Percentiles rank a stretch among this genome's conserved stretches.
Conservation (phyloP, 2,888 invertebrate genomes). For the Ochropleura plecta region DNA sequence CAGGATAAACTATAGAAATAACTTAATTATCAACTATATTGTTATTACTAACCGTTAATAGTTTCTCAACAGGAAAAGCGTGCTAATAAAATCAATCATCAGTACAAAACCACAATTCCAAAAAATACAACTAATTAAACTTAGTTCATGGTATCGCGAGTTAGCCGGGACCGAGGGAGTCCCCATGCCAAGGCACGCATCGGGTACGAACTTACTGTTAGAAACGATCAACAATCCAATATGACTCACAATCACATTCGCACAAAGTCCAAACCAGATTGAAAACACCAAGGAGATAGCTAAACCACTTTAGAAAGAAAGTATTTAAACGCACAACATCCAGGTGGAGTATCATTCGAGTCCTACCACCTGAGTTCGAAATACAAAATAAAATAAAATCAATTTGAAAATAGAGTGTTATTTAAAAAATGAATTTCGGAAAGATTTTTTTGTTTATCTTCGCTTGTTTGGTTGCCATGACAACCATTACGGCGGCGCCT, state of each 20-base stretch:
- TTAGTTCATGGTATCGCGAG: conserved; percentile 15
- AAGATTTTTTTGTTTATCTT: conserved; percentile 66
- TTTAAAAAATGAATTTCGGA: conserved; percentile 73
- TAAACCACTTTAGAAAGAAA: conserved; percentile 49
- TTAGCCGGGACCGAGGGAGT: conserved; percentile 49
- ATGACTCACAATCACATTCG: conserved; percentile 11
- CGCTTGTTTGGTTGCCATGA: conserved; percentile 62
- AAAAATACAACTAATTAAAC: conserved; percentile 11
- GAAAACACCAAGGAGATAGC: conserved; percentile 23
- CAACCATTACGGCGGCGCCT: conserved; percentile 67
- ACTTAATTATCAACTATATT: background rate
- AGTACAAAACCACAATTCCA: conserved; percentile 9
- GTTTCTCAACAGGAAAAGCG: conserved; percentile 42
- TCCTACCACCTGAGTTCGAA: conserved; percentile 36
- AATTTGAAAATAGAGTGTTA: too few relatives aligned
- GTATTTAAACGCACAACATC: conserved; percentile 50
- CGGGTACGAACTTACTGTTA: conserved; percentile 28
- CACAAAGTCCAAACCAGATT: conserved; percentile 22
- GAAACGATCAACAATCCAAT: conserved; percentile 2
- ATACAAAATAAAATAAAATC: background rate
- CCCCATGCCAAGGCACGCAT: conserved; percentile 41
- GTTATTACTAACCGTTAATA: conserved; percentile 2
- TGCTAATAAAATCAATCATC: conserved; percentile 23
- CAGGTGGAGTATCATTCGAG: conserved; percentile 61
- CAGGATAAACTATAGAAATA: background rate